Base-by-base conservation (phyloP, 1,140 invertebrate species). In the Apolygus lucorum region DNA sequence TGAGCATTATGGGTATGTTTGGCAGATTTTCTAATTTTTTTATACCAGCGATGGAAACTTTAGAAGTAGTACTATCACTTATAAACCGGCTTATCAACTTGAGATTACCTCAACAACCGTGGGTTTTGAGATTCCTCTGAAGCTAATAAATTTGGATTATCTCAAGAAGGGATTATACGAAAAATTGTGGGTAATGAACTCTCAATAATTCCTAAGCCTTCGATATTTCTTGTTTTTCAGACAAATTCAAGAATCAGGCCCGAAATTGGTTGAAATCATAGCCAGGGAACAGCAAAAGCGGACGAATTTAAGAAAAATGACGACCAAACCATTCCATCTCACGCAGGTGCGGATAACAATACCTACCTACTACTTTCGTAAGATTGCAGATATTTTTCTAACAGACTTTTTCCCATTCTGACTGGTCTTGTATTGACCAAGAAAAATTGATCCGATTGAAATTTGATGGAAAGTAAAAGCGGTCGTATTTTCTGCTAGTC, bases 201-300 rank as follows among this genome's bases (percentile, higher is more conserved):
- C 17, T 49, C 8, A 17, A 49, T 11, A 49, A 11, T 17, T 49
- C 17, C 8, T 49, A 8, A 11, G 8, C 8, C 34, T 17, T 49
- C 17, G 8, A 8, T 11, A 49, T 49, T 49, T 11, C 34, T 11
- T 49, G 34, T 49, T 49, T 49, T 49, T 49, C 34, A 49, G 34
- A 49, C 8, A 11, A 49, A 8, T 17, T 49, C 8, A 11, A 11
- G 34, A 49, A 17, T 8, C 8, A 17, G 22, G 54, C 54, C 54
- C 54, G 11, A 74, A 74, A 52, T 84, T 86, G 71, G 78, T 79
- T 73, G 80, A 83, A 65, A 87, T 87, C 68, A 78, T 87, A 66
- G 81, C 81, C 27, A 82, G 83, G 74, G 84, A 86, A 75, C 81
- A 81, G 75, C 84, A 85, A 73, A 82, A 84, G 74, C 84, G 82